Evolutionary conservation across 2,797 vertebrate species (phyloP), one percentile per base, ranked within the genome.

Genomic region (Lagocephalus sceleratus): DNA sequence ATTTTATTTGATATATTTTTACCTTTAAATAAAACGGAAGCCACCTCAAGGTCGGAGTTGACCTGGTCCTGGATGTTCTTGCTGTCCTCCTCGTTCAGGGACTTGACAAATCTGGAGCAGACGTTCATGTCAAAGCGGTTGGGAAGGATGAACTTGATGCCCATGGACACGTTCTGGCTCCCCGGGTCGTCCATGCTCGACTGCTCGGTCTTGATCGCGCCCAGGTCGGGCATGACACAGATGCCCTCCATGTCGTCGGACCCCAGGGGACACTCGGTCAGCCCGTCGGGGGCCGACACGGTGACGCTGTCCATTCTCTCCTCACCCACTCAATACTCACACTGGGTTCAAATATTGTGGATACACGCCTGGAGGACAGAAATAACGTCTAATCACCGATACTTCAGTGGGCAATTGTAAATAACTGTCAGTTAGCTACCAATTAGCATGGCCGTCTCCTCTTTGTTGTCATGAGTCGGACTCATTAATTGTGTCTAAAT

Each of bases 51-150:
- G 70, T 99, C 97, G 15, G 97, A 99, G 87, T 99, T 99, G 57
- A 99, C 97, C 84, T 99, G 97, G 86, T 99, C 97, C 83, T 99
- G 96, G 83, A 99, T 99, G 76, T 99, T 99, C 92, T 99, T 99
- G 81, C 97, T 99, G 40, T 99, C 97, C 69, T 99, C 97, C 76
- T 99, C 97, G 42, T 99, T 99, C 47, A 99, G 85, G 0, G 97
- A 99, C 68, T 99, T 99, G 29, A 99, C 96, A 76, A 99, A 99
- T 21, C 97, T 92, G 0, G 95, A 99, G 78, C 97, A 99, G 12
- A 98, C 96, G 0, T 99, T 99, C 96, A 99, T 99, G 80, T 99
- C 97, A 73, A 99, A 99, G 78, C 97, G 93, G 57, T 96, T 99
- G 29, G 97, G 96, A 69, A 99, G 79, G 62, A 99, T 97, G 81